A percentile compares a stretch with the other conserved stretches of the same genome.
These are phyloP conservation scores for Pammene fasciana DNA, from an alignment of 2,888 invertebrate species.

Conservation along the genomic window DNA sequence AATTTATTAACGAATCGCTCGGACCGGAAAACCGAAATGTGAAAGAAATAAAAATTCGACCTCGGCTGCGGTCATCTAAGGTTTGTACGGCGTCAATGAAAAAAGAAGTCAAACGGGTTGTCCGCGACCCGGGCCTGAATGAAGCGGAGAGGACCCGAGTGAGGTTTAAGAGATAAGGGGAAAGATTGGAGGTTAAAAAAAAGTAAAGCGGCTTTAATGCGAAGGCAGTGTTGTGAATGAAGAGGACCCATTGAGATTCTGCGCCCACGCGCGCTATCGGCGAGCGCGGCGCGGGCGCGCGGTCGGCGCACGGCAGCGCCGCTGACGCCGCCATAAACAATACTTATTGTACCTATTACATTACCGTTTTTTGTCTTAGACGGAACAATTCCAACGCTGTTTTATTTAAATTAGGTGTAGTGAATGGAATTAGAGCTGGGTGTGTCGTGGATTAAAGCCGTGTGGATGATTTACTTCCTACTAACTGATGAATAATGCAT, in stretches of 20 bases:
- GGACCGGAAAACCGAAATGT: constrained; percentile 83
- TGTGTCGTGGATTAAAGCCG: constrained; percentile 52
- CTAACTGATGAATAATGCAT: constrained; percentile 49
- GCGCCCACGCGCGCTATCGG: constrained; percentile 73
- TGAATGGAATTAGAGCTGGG: constrained; percentile 57
- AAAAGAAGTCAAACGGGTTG: constrained; percentile 81
- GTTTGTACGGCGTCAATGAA: constrained; percentile 82
- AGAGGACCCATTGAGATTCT: constrained; percentile 78
- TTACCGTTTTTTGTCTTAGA: constrained; percentile 60
- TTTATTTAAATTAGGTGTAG: constrained; percentile 65
- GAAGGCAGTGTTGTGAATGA: constrained; percentile 81
- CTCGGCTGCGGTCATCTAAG: constrained; percentile 82
- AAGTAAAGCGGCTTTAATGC: constrained; percentile 80
- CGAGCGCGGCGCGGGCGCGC: constrained; percentile 48
- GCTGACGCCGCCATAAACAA: constrained; percentile 56
- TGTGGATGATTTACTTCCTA: constrained; percentile 48
- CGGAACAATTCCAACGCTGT: constrained; percentile 57
- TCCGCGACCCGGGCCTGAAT: constrained; percentile 78
- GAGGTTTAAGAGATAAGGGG: constrained; percentile 80
- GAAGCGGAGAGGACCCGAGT: constrained; percentile 76
- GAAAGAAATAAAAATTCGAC: constrained; percentile 83
- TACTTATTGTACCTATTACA: constrained; percentile 62
- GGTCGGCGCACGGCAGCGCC: constrained; percentile 54
- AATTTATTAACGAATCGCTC: constrained; percentile 83
- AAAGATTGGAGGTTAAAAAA: constrained; percentile 77